Evolutionary conservation across 2,888 invertebrate species (phyloP).

Genomic region (Spisula solida): DNA sequence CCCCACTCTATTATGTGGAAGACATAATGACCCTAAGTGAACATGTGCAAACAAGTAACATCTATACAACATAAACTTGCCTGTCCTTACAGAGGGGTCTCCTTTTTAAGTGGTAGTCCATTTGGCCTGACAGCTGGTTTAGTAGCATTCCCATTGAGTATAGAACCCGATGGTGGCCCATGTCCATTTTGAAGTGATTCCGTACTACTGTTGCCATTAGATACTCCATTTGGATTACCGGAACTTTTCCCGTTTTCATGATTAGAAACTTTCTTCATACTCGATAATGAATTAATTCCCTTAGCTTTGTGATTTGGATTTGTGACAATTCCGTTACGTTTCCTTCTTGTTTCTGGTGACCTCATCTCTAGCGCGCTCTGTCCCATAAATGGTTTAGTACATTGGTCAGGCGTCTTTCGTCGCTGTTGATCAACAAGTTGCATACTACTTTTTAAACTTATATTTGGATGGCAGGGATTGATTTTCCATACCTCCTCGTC

Average conservation of each 20-base stretch:
- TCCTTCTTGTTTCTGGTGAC: constrained; percentile 85
- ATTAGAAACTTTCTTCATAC: constrained; percentile 59
- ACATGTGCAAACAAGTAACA: background rate
- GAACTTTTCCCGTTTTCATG: constrained; percentile 51
- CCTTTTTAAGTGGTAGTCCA: constrained; percentile 95
- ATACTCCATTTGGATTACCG: constrained; percentile 25
- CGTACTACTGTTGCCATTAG: constrained; percentile 40
- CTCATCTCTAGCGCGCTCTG: constrained; percentile 81
- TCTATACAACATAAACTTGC: constrained; percentile 58
- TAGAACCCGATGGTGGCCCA: constrained; percentile 34
- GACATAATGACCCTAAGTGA: background rate
- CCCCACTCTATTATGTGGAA: too few relatives aligned
- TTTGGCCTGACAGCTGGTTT: constrained; percentile 88
- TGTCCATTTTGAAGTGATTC: constrained; percentile 56
- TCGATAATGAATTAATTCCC: constrained; percentile 73
- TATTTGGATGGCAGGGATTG: constrained; percentile 79
- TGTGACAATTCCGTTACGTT: constrained; percentile 87
- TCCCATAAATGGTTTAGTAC: constrained; percentile 79
- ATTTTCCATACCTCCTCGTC: constrained; percentile 86
- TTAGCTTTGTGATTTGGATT: constrained; percentile 86
- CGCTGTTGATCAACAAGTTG: constrained; percentile 73
- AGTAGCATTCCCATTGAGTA: constrained; percentile 32
- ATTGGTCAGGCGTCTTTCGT: constrained; percentile 74
- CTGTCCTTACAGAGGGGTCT: constrained; percentile 90
- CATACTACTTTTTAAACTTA: constrained; percentile 72